phyloP scores from a whole-genome alignment of 1,140 invertebrate species.

The Dendrolimus punctatus region DNA sequence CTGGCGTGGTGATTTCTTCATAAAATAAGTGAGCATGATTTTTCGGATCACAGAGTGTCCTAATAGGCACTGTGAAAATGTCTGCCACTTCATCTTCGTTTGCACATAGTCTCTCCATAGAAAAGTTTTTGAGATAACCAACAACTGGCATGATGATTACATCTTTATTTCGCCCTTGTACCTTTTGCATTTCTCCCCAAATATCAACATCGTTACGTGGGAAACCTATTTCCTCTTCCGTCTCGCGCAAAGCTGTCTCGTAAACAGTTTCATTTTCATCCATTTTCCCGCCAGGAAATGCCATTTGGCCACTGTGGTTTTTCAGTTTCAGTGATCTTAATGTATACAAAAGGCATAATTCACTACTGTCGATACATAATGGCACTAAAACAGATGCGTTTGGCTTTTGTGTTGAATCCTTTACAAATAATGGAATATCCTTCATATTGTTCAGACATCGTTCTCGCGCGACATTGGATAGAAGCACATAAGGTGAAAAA shows the following conservation, averaged over 20 bases:
- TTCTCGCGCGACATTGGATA: conserved; percentile 31
- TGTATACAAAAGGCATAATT: conserved; percentile 88
- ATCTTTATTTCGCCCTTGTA: conserved; percentile 69
- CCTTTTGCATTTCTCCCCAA: conserved; percentile 75
- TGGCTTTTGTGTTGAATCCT: conserved; percentile 7
- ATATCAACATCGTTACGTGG: conserved; percentile 76
- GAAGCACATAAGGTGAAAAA: conserved; percentile 34
- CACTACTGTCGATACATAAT: conserved; percentile 78
- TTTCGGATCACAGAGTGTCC: conserved; percentile 76
- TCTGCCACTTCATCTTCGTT: conserved; percentile 86
- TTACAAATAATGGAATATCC: conserved; percentile 33
- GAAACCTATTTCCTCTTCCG: conserved; percentile 91
- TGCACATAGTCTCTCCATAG: conserved; percentile 70
- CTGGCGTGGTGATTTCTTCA: conserved; percentile 31
- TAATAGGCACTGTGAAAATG: conserved; percentile 82
- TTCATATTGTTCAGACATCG: conserved; percentile 40
- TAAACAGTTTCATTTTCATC: conserved; percentile 78
- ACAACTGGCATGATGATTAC: conserved; percentile 84
- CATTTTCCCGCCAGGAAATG: conserved; percentile 91
- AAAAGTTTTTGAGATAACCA: conserved; percentile 76
- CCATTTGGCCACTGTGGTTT: conserved; percentile 87
- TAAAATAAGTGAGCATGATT: conserved; percentile 57
- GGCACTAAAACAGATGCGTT: conserved; percentile 78
- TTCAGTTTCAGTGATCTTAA: conserved; percentile 82
- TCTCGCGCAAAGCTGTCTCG: conserved; percentile 89